Conservation (phyloP, 2,113 vertebrate genomes). For the Cygnus buccinator region DNA sequence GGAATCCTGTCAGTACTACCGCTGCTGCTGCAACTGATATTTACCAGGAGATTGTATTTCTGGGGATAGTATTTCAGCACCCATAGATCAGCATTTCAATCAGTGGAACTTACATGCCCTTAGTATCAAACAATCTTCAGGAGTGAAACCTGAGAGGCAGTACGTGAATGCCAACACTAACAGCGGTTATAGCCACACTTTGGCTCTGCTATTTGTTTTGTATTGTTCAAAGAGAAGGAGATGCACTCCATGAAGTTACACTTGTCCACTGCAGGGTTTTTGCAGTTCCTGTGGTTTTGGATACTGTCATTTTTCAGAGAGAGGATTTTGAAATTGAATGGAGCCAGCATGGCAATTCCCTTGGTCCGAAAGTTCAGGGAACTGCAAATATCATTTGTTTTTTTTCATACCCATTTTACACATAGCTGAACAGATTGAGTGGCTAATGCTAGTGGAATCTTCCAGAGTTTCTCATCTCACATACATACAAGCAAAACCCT, state of each 20-base stretch:
- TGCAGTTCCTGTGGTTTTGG: background rate
- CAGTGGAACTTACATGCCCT: background rate
- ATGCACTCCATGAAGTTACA: background rate
- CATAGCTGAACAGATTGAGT: slow-evolving; percentile 8
- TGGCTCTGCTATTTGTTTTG: background rate
- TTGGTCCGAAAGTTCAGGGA: background rate
- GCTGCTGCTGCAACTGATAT: background rate
- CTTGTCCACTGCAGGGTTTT: background rate
- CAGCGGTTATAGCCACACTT: background rate
- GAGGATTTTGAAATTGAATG: background rate
- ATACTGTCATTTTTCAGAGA: background rate
- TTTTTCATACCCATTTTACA: background rate
- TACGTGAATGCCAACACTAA: background rate
- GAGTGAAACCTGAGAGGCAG: background rate
- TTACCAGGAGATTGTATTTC: background rate
- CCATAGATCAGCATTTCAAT: slow-evolving; percentile 28
- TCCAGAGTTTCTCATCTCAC: background rate
- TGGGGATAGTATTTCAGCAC: background rate
- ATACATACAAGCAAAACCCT: background rate
- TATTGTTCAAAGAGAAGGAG: background rate
- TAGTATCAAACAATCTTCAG: background rate
- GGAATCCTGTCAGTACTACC: background rate
- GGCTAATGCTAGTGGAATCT: background rate
- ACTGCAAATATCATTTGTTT: background rate
- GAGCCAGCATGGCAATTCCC: background rate